A percentile compares a stretch with the other conserved stretches of the same genome.
These are phyloP conservation scores for Eudasyphora cyanicolor DNA, from an alignment of 2,888 invertebrate genomes.

Conservation along the genomic window DNA sequence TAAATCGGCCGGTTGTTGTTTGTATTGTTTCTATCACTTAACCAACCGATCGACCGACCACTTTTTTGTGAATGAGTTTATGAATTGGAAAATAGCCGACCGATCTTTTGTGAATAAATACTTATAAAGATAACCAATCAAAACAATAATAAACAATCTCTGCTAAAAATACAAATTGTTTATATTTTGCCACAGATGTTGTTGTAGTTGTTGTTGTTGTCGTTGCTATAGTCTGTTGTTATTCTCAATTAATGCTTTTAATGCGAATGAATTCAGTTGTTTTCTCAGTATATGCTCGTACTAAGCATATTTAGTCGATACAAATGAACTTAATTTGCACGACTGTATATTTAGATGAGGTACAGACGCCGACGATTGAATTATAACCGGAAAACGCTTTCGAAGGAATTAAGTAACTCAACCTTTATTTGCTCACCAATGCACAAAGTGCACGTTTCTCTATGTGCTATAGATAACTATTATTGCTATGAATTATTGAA, in stretches of 20 bases:
- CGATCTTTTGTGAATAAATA: neutral
- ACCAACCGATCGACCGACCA: neutral
- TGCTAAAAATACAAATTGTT: conserved; percentile 16
- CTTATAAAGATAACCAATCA: conserved; percentile 5
- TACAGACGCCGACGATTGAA: neutral
- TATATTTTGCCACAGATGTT: conserved; percentile 1
- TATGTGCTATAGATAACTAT: too few relatives aligned
- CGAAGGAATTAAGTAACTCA: too few relatives aligned
- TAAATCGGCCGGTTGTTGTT: neutral
- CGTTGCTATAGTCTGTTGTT: neutral
- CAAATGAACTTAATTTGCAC: neutral
- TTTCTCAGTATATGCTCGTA: neutral
- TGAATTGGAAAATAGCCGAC: conserved; percentile 17
- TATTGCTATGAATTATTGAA: too few relatives aligned
- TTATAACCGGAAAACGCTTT: neutral
- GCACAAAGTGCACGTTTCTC: too few relatives aligned
- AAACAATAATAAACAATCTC: conserved; percentile 24
- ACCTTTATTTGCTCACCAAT: too few relatives aligned
- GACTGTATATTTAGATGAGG: too few relatives aligned
- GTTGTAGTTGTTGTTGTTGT: neutral
- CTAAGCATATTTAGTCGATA: neutral
- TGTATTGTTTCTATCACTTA: neutral
- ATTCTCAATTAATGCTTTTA: neutral
- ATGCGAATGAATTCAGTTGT: neutral
- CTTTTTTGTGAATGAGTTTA: conserved; percentile 26